Base-by-base conservation (phyloP, 1,140 invertebrate genomes). In the Heterodera carotae region DNA sequence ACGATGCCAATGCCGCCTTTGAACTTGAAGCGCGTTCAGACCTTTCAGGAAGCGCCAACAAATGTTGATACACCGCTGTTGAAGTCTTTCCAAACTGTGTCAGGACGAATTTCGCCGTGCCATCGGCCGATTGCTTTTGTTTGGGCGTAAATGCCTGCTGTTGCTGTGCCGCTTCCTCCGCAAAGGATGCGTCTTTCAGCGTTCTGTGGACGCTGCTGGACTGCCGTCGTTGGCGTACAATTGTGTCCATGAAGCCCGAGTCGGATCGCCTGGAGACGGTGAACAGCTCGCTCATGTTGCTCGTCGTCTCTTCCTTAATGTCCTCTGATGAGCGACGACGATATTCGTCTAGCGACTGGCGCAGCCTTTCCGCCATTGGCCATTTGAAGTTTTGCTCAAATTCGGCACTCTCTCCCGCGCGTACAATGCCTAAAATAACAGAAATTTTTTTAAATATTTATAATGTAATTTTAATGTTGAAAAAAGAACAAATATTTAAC, bases 181-280 rank as follows among this genome's bases (percentile, higher is more conserved):
- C 62, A 12, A 31, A 27, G 1, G 29, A 66, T 27, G 27, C 18
- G 48, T 18, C 48, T 22, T 56, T 12, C 29, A 34, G 22, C 33
- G 62, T 34, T 4, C 62, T 25, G 15, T 34, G 33, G 15, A 29
- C 62, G n/a, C 3, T 29, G 10, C 15, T 27, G 8, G 25, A 12
- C 12, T 43, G 39, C 39, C 39, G 12, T 22, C 48, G 48, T 22
- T 56, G 1, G 18, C 22, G 62, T 27, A 66, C 62, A 29, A 7
- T 22, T 29, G 62, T 34, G 62, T 66, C 62, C 62, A 66, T 31
- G 62, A 66, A 66, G 27, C 62, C 62, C 1, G 62, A 66, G 29
- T 66, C 62, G 62, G 62, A 66, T 3, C 62, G 62, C 3, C 62
- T 29, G 12, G 62, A 66, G 29, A 66, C 62, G 22, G 48, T 56